Percentiles rank a stretch among this genome's conserved stretches.
These are phyloP conservation scores for Holcopasites calliopsidis DNA, from an alignment of 1,140 invertebrate genomes.

Conservation along the genomic window DNA sequence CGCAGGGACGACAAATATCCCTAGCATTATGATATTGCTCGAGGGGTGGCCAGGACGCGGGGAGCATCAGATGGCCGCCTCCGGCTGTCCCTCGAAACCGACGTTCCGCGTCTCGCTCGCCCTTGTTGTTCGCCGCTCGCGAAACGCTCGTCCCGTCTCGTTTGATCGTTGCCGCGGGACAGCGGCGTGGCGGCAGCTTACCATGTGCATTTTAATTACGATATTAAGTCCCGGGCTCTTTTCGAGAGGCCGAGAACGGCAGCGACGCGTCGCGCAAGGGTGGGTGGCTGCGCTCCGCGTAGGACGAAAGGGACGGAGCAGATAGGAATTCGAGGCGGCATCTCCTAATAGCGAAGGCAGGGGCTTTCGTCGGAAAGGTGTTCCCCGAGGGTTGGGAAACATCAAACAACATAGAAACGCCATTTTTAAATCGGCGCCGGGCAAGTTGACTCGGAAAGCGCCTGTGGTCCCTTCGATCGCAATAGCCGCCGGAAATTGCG, in stretches of 20 bases:
- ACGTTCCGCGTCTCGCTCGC: background rate
- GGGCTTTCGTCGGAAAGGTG: background rate
- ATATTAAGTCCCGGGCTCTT: constrained; percentile 69
- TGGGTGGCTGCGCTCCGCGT: background rate
- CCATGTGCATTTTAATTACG: constrained; percentile 75
- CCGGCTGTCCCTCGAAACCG: constrained; percentile 43
- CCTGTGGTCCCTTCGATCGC: constrained; percentile 12
- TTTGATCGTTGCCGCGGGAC: constrained; percentile 66
- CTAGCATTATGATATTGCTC: constrained; percentile 59
- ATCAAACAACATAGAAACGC: background rate
- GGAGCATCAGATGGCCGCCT: constrained; percentile 51
- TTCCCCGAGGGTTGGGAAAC: background rate
- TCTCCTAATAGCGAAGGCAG: background rate
- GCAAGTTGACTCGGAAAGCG: constrained; percentile 25
- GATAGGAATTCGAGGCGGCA: constrained; percentile 21
- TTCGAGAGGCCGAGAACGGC: constrained; percentile 43
- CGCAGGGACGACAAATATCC: constrained; percentile 48
- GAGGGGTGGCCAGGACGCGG: constrained; percentile 29
- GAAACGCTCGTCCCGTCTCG: constrained; percentile 54
- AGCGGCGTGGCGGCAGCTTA: constrained; percentile 63
- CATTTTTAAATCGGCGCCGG: constrained; percentile 45
- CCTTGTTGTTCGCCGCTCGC: background rate
- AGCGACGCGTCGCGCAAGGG: constrained; percentile 1
- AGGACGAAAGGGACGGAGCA: constrained; percentile 4
- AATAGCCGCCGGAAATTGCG: constrained; percentile 57